Percentiles rank a stretch among this genome's conserved stretches.
Conservation (phyloP, 2,888 invertebrate genomes). For the Neoascia interrupta region DNA sequence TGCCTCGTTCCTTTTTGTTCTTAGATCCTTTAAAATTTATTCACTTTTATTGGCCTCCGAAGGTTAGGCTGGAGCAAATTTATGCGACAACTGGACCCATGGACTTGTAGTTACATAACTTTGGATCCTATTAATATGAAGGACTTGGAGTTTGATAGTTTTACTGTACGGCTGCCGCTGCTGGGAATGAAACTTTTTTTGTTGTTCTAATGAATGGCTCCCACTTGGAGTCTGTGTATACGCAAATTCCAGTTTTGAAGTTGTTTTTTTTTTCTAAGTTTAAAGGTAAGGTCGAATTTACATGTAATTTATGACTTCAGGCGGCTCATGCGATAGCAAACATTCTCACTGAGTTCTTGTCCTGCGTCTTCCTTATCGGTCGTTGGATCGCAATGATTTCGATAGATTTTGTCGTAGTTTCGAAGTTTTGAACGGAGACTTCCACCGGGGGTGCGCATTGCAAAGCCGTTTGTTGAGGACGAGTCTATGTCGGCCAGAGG, state of each 20-base stretch:
- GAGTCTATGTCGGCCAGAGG: slow-evolving; percentile 47
- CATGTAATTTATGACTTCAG: slow-evolving; percentile 30
- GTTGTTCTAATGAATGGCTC: slow-evolving; percentile 56
- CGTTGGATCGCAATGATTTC: slow-evolving; percentile 45
- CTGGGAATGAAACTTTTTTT: slow-evolving; percentile 12
- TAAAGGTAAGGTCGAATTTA: neutral
- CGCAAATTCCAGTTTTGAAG: too few species aligned
- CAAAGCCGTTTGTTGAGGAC: slow-evolving; percentile 40
- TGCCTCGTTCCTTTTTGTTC: slow-evolving; percentile 3
- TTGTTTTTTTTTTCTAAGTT: slow-evolving; percentile 1
- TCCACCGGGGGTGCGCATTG: slow-evolving; percentile 53
- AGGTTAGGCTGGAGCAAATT: slow-evolving; percentile 42
- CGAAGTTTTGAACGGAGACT: slow-evolving; percentile 60
- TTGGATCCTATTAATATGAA: slow-evolving; percentile 45
- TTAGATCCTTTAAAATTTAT: slow-evolving; percentile 59
- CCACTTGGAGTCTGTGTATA: slow-evolving; percentile 35
- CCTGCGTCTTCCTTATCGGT: slow-evolving; percentile 27
- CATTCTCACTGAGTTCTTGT: slow-evolving; percentile 57
- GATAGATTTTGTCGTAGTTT: slow-evolving; percentile 64
- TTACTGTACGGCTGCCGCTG: slow-evolving; percentile 36
- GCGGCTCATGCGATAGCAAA: slow-evolving; percentile 63
- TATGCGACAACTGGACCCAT: slow-evolving; percentile 53
- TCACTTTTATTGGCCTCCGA: slow-evolving; percentile 61
- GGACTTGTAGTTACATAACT: slow-evolving; percentile 10
- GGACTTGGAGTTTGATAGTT: slow-evolving; percentile 47